A percentile compares a stretch with the other conserved stretches of the same genome.
These are phyloP conservation scores for Epinephelus cyanopodus DNA, from an alignment of 2,113 vertebrate genomes.

Conservation along the genomic window DNA sequence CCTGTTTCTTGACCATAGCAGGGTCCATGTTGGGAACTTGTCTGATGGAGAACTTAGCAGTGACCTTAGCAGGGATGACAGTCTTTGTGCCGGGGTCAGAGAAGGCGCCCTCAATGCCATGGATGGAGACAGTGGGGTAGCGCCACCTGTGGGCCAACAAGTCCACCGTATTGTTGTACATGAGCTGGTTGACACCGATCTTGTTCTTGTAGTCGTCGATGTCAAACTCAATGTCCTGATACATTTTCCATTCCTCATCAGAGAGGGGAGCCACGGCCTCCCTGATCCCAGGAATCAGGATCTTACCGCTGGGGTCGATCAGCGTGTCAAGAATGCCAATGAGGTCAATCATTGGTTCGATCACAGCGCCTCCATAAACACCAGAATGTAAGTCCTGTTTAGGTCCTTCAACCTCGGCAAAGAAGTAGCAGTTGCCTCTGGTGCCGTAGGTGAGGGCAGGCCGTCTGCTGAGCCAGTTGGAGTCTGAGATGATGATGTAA, in stretches of 20 bases:
- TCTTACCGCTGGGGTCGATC: constrained; percentile 88
- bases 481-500: constrained; percentile 88
- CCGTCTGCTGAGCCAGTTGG: constrained; percentile 83
- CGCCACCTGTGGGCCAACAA: constrained; percentile 78
- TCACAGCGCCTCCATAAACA: constrained; percentile 84
- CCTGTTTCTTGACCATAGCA: constrained; percentile 88
- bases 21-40: constrained; percentile 92
- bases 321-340: constrained; percentile 87
- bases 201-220: too few relatives aligned
- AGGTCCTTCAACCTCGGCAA: constrained; percentile 85
- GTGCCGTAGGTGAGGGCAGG: constrained; percentile 89
- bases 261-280: constrained; percentile 86
- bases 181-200: constrained; percentile 72
- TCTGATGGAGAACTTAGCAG: constrained; percentile 93
- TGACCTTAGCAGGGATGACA: constrained; percentile 92
- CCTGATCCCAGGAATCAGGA: constrained; percentile 91
- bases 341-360: constrained; percentile 87
- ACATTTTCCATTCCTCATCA: constrained; percentile 87
- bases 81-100: constrained; percentile 90
- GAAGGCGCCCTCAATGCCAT: constrained; percentile 92
- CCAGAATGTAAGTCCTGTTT: constrained; percentile 87
- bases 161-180: constrained; percentile 92
- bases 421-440: constrained; percentile 89
- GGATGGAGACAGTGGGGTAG: too few relatives aligned
- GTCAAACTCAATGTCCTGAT: constrained; percentile 87